Conservation (phyloP, 2,797 vertebrate genomes). For the Coreius guichenoti region DNA sequence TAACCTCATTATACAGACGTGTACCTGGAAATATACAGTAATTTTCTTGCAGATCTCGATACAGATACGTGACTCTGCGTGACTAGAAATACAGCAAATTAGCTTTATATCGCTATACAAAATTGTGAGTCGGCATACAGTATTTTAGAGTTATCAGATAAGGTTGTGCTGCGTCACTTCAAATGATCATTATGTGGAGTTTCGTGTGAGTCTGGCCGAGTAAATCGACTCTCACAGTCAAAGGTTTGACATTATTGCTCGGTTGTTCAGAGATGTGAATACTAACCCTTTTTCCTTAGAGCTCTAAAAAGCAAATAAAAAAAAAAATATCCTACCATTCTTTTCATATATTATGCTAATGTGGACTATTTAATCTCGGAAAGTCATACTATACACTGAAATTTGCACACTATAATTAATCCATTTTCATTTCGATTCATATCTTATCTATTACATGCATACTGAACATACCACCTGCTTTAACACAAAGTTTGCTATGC, state of each 20-base stretch:
- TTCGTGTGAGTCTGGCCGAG: slow-evolving; percentile 1
- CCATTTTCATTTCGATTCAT: slow-evolving; percentile 7
- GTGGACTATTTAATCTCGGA: slow-evolving; percentile 13
- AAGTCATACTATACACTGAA: slow-evolving; percentile 9
- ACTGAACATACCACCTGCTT: not conserved
- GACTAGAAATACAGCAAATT: slow-evolving; percentile 20
- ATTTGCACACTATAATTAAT: not conserved
- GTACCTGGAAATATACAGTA: slow-evolving; percentile 30
- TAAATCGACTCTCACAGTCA: slow-evolving; percentile 5
- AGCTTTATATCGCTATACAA: slow-evolving; percentile 25
- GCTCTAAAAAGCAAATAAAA: not conserved
- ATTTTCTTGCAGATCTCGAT: slow-evolving; percentile 1
- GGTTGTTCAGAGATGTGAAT: slow-evolving; percentile 10
- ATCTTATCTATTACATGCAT: slow-evolving; percentile 41
- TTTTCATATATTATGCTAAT: slow-evolving; percentile 24
- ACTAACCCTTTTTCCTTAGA: not conserved
- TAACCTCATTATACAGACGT: slow-evolving; percentile 44
- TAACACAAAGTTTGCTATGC: slow-evolving; percentile 10
- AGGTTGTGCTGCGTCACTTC: slow-evolving; percentile 3
- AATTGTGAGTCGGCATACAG: not conserved
- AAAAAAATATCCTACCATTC: slow-evolving; percentile 2
- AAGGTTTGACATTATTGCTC: slow-evolving; percentile 33
- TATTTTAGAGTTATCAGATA: slow-evolving; percentile 7
- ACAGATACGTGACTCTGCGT: not conserved
- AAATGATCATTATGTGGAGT: slow-evolving; percentile 4